These are phyloP conservation scores for Bubalus kerabau DNA, from an alignment of 2,113 vertebrate genomes.

Conservation along the genomic window DNA sequence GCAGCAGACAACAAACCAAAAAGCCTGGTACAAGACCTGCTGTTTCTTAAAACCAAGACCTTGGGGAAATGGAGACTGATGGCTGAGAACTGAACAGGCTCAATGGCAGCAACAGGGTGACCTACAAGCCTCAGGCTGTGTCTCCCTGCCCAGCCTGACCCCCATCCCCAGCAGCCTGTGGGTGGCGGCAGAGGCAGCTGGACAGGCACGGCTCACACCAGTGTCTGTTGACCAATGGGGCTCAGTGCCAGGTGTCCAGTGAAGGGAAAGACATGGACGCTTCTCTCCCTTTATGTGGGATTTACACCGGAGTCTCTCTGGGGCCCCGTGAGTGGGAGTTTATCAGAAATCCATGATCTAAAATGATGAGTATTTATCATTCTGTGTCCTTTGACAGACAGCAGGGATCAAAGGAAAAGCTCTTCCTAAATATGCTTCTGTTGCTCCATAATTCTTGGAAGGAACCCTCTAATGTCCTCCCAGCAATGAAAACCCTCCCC, in stretches of 20 bases:
- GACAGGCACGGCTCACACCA: background rate
- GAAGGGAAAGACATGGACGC: background rate
- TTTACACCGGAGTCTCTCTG: background rate
- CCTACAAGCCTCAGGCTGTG: background rate
- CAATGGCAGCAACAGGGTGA: background rate
- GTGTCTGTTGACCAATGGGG: accelerated
- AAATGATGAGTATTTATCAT: constrained; percentile 16
- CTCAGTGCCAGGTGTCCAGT: background rate
- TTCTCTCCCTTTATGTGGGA: background rate
- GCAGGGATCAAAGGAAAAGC: background rate
- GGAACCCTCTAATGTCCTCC: background rate
- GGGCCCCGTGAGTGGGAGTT: constrained; percentile 6
- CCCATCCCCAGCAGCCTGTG: background rate
- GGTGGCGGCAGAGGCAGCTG: background rate
- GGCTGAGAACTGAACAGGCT: background rate
- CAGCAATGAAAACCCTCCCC: background rate
- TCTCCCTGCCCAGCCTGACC: background rate
- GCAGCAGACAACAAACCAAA: background rate
- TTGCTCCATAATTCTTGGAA: background rate
- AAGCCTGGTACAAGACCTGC: background rate
- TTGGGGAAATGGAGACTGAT: background rate
- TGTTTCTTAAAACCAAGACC: constrained; percentile 7
- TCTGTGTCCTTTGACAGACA: background rate
- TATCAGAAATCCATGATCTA: constrained; percentile 46
- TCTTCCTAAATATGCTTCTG: background rate